phyloP scores from a whole-genome alignment of 2,888 invertebrate genomes.

The Cerceris ruficornis region DNA sequence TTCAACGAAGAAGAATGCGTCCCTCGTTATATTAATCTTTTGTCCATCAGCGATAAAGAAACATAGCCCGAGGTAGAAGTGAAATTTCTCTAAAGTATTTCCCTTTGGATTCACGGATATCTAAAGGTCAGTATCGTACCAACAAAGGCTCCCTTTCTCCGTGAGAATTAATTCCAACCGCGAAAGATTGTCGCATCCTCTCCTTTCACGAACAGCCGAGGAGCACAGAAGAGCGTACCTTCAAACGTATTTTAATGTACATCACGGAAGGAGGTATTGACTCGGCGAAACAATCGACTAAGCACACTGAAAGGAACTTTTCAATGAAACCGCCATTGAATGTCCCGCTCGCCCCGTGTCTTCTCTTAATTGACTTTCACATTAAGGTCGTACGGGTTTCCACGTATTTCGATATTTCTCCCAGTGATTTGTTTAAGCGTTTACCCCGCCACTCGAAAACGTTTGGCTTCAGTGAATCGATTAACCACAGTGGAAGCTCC shows the following conservation, averaged over 20 bases:
- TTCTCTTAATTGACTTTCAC: constrained; percentile 14
- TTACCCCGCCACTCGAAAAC: constrained; percentile 17
- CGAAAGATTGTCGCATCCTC: too few relatives aligned
- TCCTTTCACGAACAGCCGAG: too few relatives aligned
- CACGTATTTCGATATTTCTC: not conserved
- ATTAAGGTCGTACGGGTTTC: constrained; percentile 13
- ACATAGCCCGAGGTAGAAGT: too few relatives aligned
- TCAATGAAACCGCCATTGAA: not conserved
- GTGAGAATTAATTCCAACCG: not conserved
- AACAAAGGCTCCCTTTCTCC: not conserved
- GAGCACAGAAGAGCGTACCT: too few relatives aligned
- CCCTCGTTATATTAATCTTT: too few relatives aligned
- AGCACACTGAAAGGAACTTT: not conserved
- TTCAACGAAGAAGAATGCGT: too few relatives aligned
- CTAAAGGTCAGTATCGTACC: not conserved
- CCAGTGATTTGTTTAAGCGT: constrained; percentile 19
- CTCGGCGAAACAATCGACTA: too few relatives aligned
- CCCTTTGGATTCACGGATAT: too few relatives aligned
- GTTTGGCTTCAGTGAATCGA: constrained; percentile 27
- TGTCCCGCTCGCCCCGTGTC: not conserved
- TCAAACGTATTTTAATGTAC: too few relatives aligned
- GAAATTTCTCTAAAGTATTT: too few relatives aligned
- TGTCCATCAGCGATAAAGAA: not conserved
- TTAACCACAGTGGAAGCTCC: constrained; percentile 24
- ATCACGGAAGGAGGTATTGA: too few relatives aligned